Percentiles rank a stretch among this genome's conserved stretches.
These are phyloP conservation scores for Acleris literana DNA, from an alignment of 2,888 invertebrate species.

Conservation along the genomic window DNA sequence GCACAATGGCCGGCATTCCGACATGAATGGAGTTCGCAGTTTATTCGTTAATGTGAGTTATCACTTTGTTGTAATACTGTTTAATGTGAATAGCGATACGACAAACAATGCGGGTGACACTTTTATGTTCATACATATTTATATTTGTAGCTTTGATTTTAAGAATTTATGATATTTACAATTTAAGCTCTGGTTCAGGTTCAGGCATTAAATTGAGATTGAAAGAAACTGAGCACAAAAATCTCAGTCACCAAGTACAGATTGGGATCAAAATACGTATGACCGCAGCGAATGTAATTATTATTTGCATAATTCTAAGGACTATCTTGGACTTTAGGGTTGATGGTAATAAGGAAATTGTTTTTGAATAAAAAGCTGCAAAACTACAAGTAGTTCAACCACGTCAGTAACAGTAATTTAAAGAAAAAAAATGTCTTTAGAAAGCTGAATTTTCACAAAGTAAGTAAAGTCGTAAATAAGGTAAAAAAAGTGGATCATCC, in stretches of 20 bases:
- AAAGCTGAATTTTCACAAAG: conserved; percentile 13
- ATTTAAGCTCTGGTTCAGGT: too few relatives aligned
- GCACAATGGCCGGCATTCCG: conserved; percentile 35
- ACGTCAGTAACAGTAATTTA: neutral
- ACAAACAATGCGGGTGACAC: conserved; percentile 10
- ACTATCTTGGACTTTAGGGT: too few relatives aligned
- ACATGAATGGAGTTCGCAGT: conserved; percentile 33
- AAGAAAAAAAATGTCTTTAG: neutral
- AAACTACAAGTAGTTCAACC: too few relatives aligned
- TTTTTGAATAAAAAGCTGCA: too few relatives aligned
- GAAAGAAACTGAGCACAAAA: too few relatives aligned
- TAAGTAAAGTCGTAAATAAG: conserved; percentile 6
- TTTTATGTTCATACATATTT: conserved; percentile 1
- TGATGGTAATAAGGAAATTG: too few relatives aligned
- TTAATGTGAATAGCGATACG: conserved; percentile 9
- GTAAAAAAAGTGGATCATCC: conserved; percentile 27
- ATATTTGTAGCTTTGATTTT: neutral
- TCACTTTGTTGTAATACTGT: conserved; percentile 24
- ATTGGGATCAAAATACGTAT: too few relatives aligned
- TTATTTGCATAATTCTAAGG: too few relatives aligned
- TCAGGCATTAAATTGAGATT: too few relatives aligned
- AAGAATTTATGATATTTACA: too few relatives aligned
- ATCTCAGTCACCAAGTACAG: too few relatives aligned
- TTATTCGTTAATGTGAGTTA: conserved; percentile 29
- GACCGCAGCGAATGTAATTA: too few relatives aligned